phyloP scores from a whole-genome alignment of 2,888 invertebrate genomes.

The Ecliptopera silaceata region DNA sequence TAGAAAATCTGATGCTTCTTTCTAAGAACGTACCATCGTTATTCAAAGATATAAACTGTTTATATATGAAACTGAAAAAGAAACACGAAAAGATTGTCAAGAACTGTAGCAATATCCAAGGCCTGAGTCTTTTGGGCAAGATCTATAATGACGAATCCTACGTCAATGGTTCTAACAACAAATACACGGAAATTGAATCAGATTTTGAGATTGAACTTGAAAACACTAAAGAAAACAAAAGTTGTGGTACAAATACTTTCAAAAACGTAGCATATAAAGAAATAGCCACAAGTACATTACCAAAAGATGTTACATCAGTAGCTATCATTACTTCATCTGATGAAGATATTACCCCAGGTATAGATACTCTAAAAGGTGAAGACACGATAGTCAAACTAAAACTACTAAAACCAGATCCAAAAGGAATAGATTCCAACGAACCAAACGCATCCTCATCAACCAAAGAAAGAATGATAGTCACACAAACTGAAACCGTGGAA shows the following conservation, averaged over 20 bases:
- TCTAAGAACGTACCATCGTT: conserved; percentile 57
- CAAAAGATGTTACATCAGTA: not conserved
- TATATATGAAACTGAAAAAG: conserved; percentile 57
- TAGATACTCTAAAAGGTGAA: conserved; percentile 11
- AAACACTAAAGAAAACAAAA: conserved; percentile 15
- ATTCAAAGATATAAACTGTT: conserved; percentile 60
- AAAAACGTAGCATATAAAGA: conserved; percentile 20
- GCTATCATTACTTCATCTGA: conserved; percentile 5
- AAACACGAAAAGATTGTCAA: conserved; percentile 54
- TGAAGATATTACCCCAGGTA: not conserved
- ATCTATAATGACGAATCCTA: conserved; percentile 56
- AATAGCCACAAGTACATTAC: conserved; percentile 6
- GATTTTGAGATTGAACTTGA: conserved; percentile 27
- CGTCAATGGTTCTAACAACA: conserved; percentile 39
- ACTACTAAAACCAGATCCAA: not conserved
- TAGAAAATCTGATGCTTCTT: conserved; percentile 62
- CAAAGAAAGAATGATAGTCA: conserved; percentile 24
- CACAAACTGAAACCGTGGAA: conserved; percentile 26
- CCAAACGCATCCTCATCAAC: conserved; percentile 12
- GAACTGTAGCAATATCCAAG: conserved; percentile 45
- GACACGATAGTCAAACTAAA: not conserved
- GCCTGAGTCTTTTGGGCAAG: conserved; percentile 60
- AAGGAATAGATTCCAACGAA: conserved; percentile 24
- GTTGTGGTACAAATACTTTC: conserved; percentile 22
- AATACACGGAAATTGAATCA: conserved; percentile 39